Base-by-base conservation (phyloP, 2,888 invertebrate species). In the Orthosia cruda region DNA sequence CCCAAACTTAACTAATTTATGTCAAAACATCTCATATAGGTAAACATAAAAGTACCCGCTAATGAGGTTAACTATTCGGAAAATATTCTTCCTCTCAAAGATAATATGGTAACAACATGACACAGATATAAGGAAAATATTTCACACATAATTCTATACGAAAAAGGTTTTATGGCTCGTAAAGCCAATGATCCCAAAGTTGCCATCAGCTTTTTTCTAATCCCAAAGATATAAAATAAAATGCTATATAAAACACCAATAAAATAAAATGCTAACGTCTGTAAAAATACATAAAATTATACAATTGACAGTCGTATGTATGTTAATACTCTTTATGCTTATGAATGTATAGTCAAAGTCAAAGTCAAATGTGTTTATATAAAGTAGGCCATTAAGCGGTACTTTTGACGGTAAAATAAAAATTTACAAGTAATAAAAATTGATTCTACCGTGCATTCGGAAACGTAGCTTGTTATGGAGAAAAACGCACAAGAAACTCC, bases 161-260 rank as follows among this genome's bases (percentile, higher is more conserved):
- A 92, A 89, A 92, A 93, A 91, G 92, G 92, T 93, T 94, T 94
- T 93, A 94, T 93, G 89, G 91, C 88, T 91, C 94, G 91, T 94
- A 94, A 94, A 93, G 91, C 90, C 93, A 92, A 94, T 93, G 93
- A 94, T 93, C 93, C 92, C 89, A 87, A 91, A 92, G 93, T 94
- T 92, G 92, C 90, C 90, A 89, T 88, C 89, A 85, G 85, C 88
- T 88, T 87, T 76, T 79, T 77, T 84, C 78, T 81, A 87, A 87
- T 87, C 80, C 85, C 70, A 89, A 88, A 86, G 88, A 87, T 84
- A 88, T 85, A 79, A 83, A n/a, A n/a, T n/a, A n/a, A n/a, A n/a
- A n/a, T n/a, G n/a, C n/a, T n/a, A 86, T 86, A 86, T 85, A 88
- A 87, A 87, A 85, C 70, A 81, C 55, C 84, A 76, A 84, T 84